Base-by-base conservation (phyloP, 2,113 vertebrate species). In the Notiomystis cincta region DNA sequence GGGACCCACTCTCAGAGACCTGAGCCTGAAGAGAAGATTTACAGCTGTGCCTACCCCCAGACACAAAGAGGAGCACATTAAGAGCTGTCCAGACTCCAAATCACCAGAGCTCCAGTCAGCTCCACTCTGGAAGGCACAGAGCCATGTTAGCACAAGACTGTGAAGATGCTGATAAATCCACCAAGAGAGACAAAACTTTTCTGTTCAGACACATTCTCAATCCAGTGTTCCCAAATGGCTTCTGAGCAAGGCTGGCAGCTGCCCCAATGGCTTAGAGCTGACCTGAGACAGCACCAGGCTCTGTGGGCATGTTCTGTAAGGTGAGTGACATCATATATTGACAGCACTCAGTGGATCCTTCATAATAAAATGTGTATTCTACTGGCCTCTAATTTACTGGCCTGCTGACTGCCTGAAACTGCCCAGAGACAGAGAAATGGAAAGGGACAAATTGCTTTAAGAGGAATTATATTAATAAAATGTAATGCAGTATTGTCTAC, bases 391-490 rank as follows among this genome's bases (percentile, higher is more conserved):
- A 69, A 86, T n/a, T 70, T 88, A 56, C 76, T 58, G 64, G 51
- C 17, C 71, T 96, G 60, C 71, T 93, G 75, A 78, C 64, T 78
- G 54, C 27, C 82, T 93, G 67, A 71, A 94, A 92, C 31, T 78
- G 78, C 79, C 79, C 67, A 24, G 58, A 73, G 67, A 92, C 2
- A 6, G 83, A 83, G 75, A 89, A 95, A 90, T 89, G 44, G 87
- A 88, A 90, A 20, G 64, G 48, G 47, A 86, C 60, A 89, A 95
- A 86, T 87, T 81, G 54, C 37, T 76, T 96, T 31, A 88, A 78
- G 56, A 85, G 51, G 71, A 94, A 94, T 92, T 72, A 70, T 64
- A 81, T 80, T 90, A 92, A 95, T 86, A 94, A 88, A 96, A 78
- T 0, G 11, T 20, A 88, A 95, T n/a, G 40, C 47, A 78, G 56